Evolutionary conservation across 2,113 vertebrate genomes (phyloP), one percentile per base, ranked within the genome.

Genomic region (Sakesphorus luctuosus): DNA sequence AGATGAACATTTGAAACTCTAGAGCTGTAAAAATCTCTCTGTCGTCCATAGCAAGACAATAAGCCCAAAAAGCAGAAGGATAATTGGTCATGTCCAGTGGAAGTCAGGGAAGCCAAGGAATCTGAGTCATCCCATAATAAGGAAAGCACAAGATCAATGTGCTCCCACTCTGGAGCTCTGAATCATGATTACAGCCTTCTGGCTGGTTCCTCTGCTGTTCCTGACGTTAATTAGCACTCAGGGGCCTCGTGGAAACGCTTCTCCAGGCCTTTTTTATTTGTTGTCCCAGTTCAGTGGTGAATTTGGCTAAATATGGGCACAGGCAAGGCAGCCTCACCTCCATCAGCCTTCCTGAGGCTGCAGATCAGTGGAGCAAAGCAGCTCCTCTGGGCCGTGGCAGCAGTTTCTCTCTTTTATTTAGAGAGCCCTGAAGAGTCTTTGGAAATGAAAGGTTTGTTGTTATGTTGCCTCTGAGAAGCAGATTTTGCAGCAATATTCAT

Each of bases 131-230:
- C 12, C 10, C 31, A 0, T 67, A 93, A 65, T 78, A 84, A 84
- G 77, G 90, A 92, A 94, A 94, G 90, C 38, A 13, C 61, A 90
- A 95, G 94, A 96, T 94, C 90, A 96, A 90, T 87, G 52, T 75
- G 86, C 86, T 96, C 92, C 92, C 89, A 90, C 92, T 65, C 88
- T 96, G 61, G 23, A 61, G 15, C 67, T 92, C 73, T 95, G 95
- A 95, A 86, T 96, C 90, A 87, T 79, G 83, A 89, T 96, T 96
- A 89, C 44, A 93, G 96, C 88, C 90, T 81, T 86, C 85, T 90
- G 86, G 31, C 61, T 81, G 40, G 61, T 78, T 68, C 74, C 83
- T 90, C 88, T 23, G 4, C 86, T 53, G 44, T 53, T 90, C 90
- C 35, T 92, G 84, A 93, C 38, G 11, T 81, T 95, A 96, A 96